Base-by-base conservation (phyloP, 1,140 invertebrate genomes). In the Callitettix versicolor region DNA sequence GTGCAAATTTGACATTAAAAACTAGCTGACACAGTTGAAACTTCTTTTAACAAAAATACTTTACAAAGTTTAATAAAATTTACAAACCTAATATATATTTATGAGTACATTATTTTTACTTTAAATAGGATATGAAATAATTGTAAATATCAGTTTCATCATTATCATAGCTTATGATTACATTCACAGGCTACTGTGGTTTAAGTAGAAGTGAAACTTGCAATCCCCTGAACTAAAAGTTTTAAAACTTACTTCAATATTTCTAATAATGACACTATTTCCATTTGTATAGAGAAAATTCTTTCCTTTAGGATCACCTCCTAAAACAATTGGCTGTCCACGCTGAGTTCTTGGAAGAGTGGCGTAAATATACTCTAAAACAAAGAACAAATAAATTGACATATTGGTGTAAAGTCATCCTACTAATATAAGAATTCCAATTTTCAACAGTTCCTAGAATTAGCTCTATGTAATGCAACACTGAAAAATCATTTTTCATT, bases 251-350 rank as follows among this genome's bases (percentile, higher is more conserved):
- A 92, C 90, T 61, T 93, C 88, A 66, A 98, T 93, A 73, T 98
- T 89, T 56, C 96, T 78, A 64, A 99, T 98, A 63, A 96, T 95
- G 40, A 99, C 92, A 67, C 88, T 95, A 68, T 96, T 95, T 60
- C 94, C 94, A 79, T 98, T 96, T 34, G 91, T 88, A 69, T 99
- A 99, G 18, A 99, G 77, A 69, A 98, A 94, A 67, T 91, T 97
- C 65, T 95, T 94, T 41, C 94, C 94, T 72, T 98, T 97, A 9
- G 95, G 95, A 78, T 97, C 95, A 20, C 84, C 84, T 51, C 92
- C 91, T 49, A 99, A 69, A 38, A 98, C 93, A 59, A 98, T 79
- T 20, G 95, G 91, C 63, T 89, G 84, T 20, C 95, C 96, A 64
- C 95, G 76, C 65, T 86, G 83, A 18, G 96, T 98, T 64, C 86